Conservation (phyloP, 2,797 vertebrate species). For the Austrolebias charrua region DNA sequence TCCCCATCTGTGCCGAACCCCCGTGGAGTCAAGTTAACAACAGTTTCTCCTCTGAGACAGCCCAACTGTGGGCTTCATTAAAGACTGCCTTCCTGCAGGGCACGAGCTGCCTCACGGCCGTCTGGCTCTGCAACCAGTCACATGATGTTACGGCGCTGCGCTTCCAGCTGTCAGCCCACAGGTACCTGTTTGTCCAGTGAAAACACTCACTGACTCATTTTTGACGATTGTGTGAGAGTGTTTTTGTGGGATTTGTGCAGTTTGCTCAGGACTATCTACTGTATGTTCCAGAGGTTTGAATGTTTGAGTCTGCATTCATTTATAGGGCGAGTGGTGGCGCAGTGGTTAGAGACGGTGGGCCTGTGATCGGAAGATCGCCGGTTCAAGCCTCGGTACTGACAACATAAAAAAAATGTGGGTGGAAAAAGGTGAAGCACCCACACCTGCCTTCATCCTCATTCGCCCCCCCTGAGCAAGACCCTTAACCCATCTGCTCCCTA, state of each 20-base stretch:
- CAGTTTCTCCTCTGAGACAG: slow-evolving; percentile 42
- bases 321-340: too few species aligned
- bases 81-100: slow-evolving; percentile 37
- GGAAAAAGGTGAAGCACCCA: too few species aligned
- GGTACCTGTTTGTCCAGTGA: slow-evolving; percentile 44
- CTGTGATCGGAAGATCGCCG: too few species aligned
- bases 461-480: too few species aligned
- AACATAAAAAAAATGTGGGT: too few species aligned
- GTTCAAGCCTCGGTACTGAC: too few species aligned
- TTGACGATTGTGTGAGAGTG: slow-evolving; percentile 12
- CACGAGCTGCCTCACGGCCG: slow-evolving; percentile 29
- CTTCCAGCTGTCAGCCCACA: slow-evolving; percentile 47
- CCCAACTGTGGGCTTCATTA: slow-evolving; percentile 41
- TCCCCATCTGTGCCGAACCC: slow-evolving; percentile 23
- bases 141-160: slow-evolving; percentile 24
- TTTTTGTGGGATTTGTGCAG: neutral
- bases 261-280: too few species aligned
- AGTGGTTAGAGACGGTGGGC: too few species aligned
- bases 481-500: too few species aligned
- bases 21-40: slow-evolving; percentile 36
- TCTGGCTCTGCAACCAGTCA: slow-evolving; percentile 51
- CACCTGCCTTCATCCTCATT: too few species aligned
- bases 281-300: too few species aligned
- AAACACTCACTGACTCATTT: slow-evolving; percentile 36
- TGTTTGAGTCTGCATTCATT: too few species aligned